phyloP scores from a whole-genome alignment of 2,113 vertebrate species.

The Henicopernis longicauda region DNA sequence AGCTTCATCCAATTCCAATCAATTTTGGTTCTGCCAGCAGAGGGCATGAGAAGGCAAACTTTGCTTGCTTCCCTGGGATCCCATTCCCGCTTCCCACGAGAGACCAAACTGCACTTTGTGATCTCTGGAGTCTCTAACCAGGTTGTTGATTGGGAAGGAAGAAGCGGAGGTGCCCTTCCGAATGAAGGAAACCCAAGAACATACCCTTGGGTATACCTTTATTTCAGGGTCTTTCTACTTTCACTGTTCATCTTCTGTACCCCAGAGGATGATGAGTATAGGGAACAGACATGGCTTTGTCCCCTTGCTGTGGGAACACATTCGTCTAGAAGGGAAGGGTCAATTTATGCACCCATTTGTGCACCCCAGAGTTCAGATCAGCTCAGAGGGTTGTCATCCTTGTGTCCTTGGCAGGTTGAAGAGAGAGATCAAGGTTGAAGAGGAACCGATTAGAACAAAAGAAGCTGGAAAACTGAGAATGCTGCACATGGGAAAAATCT shows the following conservation, averaged over 20 bases:
- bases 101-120: not conserved
- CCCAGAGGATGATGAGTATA: not conserved
- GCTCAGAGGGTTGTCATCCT: too few relatives aligned
- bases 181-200: not conserved
- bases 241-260: not conserved
- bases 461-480: not conserved
- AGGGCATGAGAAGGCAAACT: not conserved
- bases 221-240: not conserved
- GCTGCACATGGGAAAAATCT: rapidly evolving
- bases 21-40: not conserved
- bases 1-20: not conserved
- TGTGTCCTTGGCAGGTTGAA: too few relatives aligned
- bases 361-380: too few relatives aligned
- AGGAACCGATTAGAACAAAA: not conserved
- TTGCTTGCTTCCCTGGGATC: not conserved
- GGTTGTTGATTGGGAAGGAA: not conserved
- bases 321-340: not conserved
- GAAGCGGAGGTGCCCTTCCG: not conserved
- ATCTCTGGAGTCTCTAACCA: not conserved
- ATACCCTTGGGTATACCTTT: not conserved
- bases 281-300: not conserved
- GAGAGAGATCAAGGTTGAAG: too few relatives aligned
- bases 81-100: rapidly evolving
- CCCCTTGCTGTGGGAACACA: not conserved
- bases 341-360: too few relatives aligned